phyloP scores from a whole-genome alignment of 2,113 vertebrate genomes.

The Alces alces region DNA sequence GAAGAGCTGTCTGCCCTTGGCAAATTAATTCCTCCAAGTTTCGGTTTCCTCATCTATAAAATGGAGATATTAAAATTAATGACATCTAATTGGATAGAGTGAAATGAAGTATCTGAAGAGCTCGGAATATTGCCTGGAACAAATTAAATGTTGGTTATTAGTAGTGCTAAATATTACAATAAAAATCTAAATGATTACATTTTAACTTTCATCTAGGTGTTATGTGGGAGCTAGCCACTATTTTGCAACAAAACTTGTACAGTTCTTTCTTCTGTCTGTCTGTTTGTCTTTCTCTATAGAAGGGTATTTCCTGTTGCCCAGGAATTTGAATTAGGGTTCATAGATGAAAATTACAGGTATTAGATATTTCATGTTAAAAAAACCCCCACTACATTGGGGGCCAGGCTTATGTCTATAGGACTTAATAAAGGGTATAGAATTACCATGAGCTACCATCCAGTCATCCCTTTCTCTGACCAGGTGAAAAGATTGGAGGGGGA shows the following conservation, averaged over 20 bases:
- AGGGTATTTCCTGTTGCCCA: neutral
- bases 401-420: neutral
- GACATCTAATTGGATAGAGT: neutral
- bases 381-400: neutral
- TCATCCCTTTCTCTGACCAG: neutral
- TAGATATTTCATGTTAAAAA: neutral
- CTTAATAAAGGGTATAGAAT: neutral
- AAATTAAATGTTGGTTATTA: neutral
- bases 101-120: neutral
- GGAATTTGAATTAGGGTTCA: neutral
- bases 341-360: neutral
- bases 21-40: neutral
- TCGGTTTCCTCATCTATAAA: slow-evolving; percentile 40
- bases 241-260: neutral
- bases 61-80: neutral
- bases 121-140: neutral
- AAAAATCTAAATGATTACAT: neutral
- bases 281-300: neutral
- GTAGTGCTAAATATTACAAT: neutral
- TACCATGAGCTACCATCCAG: neutral
- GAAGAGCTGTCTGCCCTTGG: neutral
- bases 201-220: neutral
- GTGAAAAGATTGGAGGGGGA: neutral
- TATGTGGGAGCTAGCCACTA: neutral
- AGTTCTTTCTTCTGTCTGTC: neutral